Evolutionary conservation across 2,888 invertebrate species (phyloP).

Genomic region (Crocallis elinguaria): DNA sequence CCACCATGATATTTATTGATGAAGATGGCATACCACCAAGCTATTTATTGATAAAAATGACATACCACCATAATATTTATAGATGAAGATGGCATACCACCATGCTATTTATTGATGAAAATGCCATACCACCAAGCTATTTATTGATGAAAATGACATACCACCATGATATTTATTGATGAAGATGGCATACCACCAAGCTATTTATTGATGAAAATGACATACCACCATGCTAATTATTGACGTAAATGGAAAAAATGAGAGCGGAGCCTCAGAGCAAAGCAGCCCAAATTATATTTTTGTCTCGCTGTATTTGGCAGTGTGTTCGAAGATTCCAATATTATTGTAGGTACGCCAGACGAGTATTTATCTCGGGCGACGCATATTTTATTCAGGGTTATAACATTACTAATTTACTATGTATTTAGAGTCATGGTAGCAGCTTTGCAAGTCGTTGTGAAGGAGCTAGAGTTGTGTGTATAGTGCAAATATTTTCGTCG

Average conservation of each 20-base stretch:
- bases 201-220: too few species aligned
- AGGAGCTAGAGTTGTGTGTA: not conserved
- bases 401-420: conserved; percentile 8
- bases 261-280: not conserved
- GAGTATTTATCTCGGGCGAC: not conserved
- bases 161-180: too few species aligned
- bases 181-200: too few species aligned
- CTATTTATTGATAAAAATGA: too few species aligned
- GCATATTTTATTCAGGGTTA: not conserved
- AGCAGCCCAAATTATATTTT: not conserved
- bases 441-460: not conserved
- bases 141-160: too few species aligned
- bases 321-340: not conserved
- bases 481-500: not conserved
- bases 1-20: too few species aligned
- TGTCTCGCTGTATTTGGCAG: not conserved
- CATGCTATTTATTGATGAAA: too few species aligned
- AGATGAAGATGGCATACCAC: too few species aligned
- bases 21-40: too few species aligned
- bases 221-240: too few species aligned
- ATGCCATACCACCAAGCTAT: too few species aligned
- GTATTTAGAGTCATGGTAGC: conserved; percentile 4
- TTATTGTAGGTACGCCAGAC: not conserved
- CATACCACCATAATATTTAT: too few species aligned
- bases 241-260: not conserved